Percentiles rank a stretch among this genome's conserved stretches.
phyloP scores from a whole-genome alignment of 2,797 vertebrate genomes.

The Notolabrus celidotus region DNA sequence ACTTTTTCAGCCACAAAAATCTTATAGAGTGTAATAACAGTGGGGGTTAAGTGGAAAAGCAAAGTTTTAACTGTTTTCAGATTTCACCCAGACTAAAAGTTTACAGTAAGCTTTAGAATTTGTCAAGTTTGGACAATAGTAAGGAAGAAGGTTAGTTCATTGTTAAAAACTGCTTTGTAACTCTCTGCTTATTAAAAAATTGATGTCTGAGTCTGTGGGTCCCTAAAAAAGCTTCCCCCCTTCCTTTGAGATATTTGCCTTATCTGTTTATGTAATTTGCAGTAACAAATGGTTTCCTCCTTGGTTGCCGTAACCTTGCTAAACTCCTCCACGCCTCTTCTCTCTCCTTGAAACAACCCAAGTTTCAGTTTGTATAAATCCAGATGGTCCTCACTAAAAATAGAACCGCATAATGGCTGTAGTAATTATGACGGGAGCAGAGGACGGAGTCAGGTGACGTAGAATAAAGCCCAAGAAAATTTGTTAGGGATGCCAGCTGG shows the following conservation, averaged over 20 bases:
- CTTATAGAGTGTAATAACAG: no score
- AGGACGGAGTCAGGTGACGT: background rate
- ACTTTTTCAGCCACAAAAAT: background rate
- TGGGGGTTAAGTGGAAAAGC: no score
- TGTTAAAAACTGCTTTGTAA: no score
- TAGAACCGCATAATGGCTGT: background rate
- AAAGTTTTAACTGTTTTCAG: no score
- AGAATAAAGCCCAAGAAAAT: background rate
- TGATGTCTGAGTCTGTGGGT: background rate
- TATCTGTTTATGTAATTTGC: conserved; percentile 3
- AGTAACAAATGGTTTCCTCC: background rate
- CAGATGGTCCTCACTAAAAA: conserved; percentile 3
- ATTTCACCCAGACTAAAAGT: no score
- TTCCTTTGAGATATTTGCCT: background rate
- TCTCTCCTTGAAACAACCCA: conserved; percentile 16
- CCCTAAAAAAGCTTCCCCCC: background rate
- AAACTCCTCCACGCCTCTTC: background rate
- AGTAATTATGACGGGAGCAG: conserved; percentile 5
- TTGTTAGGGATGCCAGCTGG: background rate
- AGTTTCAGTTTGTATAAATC: background rate
- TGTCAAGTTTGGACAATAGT: no score
- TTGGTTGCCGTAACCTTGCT: conserved; percentile 11
- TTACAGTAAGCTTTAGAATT: no score
- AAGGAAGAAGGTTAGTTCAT: no score
- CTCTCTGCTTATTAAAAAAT: no score